These are phyloP conservation scores for Drosophila longiperda DNA, from an alignment of 2,888 invertebrate species.

Conservation along the genomic window DNA sequence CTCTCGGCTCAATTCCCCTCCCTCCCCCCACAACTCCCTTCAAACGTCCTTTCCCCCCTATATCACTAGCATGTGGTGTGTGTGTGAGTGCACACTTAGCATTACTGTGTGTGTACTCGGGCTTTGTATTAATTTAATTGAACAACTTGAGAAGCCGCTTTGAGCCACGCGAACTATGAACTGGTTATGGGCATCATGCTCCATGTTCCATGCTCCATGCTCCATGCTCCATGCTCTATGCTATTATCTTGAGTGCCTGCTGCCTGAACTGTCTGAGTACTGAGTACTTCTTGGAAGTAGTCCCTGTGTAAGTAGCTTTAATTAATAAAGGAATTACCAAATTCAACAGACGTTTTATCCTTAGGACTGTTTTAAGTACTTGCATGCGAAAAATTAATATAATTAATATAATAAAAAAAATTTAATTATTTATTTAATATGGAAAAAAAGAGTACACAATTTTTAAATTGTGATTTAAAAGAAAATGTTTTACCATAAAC, in stretches of 20 bases:
- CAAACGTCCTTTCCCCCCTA: fast-evolving
- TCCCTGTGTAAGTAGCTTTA: not conserved
- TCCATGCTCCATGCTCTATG: not conserved
- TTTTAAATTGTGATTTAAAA: not conserved
- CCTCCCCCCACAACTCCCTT: not conserved
- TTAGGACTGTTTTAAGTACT: not conserved
- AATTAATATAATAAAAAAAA: no score
- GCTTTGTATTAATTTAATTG: conserved; percentile 79
- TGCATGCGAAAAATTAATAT: not conserved
- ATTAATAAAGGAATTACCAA: not conserved
- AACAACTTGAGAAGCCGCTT: conserved; percentile 50
- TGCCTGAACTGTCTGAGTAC: not conserved
- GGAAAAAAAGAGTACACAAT: not conserved
- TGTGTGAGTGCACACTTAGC: conserved; percentile 63
- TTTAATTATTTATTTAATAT: not conserved
- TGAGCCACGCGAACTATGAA: conserved; percentile 2
- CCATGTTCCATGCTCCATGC: not conserved
- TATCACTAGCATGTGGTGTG: conserved; percentile 26
- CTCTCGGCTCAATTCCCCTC: not conserved
- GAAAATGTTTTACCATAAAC: no score
- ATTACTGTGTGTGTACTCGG: conserved; percentile 66
- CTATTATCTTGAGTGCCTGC: not conserved
- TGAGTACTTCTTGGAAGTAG: not conserved
- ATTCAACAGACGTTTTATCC: not conserved
- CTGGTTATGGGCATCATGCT: not conserved